phyloP scores from a whole-genome alignment of 2,888 invertebrate genomes.

The Cacoxenus indagator region DNA sequence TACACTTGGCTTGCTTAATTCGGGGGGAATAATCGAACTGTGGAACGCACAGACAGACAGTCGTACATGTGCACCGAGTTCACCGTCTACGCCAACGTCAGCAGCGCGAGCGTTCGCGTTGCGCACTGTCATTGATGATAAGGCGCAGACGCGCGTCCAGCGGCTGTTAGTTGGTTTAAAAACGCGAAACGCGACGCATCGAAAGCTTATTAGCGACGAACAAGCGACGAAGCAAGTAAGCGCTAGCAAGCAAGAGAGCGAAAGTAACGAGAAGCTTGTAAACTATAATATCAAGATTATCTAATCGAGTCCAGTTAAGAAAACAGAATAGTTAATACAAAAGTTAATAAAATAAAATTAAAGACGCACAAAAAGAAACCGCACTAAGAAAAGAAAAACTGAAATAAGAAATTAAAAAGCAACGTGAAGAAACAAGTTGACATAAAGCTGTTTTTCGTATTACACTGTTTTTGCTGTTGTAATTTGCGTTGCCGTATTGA shows the following conservation, averaged over 20 bases:
- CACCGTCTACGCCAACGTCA: not conserved
- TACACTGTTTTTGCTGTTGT: not conserved
- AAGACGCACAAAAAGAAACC: not conserved
- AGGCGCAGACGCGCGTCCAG: slow-evolving; percentile 59
- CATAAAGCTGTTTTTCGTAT: not conserved
- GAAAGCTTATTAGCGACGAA: slow-evolving; percentile 16
- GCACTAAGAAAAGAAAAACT: not conserved
- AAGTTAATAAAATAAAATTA: not conserved
- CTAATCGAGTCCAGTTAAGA: slow-evolving; percentile 42
- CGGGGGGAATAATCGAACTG: not conserved
- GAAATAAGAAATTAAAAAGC: not conserved
- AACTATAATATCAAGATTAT: slow-evolving; percentile 44
- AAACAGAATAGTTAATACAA: not conserved
- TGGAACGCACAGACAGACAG: not conserved
- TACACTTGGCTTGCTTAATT: too few species aligned
- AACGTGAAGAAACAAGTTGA: not conserved
- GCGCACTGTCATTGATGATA: slow-evolving; percentile 39
- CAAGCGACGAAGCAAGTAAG: not conserved
- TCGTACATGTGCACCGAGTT: not conserved
- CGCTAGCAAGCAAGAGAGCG: not conserved
- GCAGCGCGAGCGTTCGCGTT: not conserved
- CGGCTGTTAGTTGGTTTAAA: slow-evolving; percentile 58
- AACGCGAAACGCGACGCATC: slow-evolving; percentile 53
- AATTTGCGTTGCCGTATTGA: not conserved
- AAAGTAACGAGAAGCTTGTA: not conserved